Conservation (phyloP, 2,797 vertebrate genomes). For the Arctocebus calabarensis region DNA sequence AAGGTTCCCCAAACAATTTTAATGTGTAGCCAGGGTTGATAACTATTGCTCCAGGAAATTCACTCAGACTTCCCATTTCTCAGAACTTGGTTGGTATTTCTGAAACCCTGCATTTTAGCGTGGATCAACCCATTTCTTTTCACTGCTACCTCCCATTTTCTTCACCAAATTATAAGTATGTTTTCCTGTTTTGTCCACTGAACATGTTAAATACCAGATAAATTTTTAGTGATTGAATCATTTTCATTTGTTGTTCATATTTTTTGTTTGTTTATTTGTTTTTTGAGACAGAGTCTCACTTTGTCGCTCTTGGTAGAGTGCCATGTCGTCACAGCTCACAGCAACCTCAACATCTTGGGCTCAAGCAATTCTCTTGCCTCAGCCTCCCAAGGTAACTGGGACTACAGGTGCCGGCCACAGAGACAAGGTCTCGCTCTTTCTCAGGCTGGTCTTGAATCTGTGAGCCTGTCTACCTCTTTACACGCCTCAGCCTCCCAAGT, state of each 20-base stretch:
- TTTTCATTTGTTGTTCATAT: background rate
- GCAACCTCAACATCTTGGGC: no score
- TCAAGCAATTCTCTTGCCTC: no score
- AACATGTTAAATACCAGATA: background rate
- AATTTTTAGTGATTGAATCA: background rate
- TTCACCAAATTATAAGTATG: background rate
- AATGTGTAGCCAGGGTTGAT: background rate
- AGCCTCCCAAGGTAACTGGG: no score
- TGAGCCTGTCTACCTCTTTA: no score
- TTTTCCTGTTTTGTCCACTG: background rate
- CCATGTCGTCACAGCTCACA: no score
- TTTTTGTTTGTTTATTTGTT: background rate
- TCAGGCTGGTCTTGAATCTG: no score
- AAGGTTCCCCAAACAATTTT: background rate
- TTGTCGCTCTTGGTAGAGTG: no score
- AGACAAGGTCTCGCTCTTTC: no score
- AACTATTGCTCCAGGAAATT: no score
- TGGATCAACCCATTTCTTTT: background rate
- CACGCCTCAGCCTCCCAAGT: no score
- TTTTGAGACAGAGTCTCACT: no score
- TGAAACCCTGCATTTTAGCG: background rate
- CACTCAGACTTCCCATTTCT: background rate
- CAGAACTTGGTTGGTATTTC: background rate
- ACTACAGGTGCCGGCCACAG: no score
- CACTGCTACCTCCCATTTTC: background rate